These are phyloP conservation scores for Gallinago media DNA, from an alignment of 2,113 vertebrate genomes.

Conservation along the genomic window DNA sequence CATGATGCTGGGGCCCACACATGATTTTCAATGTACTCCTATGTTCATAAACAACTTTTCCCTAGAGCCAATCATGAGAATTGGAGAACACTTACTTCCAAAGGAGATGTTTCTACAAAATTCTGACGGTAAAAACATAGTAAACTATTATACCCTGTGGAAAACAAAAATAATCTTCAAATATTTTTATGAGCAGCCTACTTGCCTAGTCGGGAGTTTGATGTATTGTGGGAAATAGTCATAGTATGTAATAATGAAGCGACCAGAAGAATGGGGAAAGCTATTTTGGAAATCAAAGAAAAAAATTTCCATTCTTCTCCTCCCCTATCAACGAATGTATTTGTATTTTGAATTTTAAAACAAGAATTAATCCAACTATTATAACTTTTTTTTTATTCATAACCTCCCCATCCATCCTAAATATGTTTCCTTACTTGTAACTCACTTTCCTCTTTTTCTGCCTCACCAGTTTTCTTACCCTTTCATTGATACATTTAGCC, in stretches of 20 bases:
- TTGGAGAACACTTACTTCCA: neutral
- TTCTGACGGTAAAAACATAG: neutral
- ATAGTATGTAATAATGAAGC: rapidly evolving
- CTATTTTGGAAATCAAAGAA: neutral
- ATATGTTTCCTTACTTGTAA: neutral
- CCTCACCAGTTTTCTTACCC: neutral
- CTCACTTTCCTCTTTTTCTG: neutral
- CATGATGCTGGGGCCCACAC: rapidly evolving
- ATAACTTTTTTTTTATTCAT: neutral
- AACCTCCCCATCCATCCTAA: neutral
- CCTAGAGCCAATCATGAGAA: neutral
- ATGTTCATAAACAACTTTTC: neutral
- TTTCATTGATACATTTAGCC: neutral
- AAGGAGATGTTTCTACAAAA: neutral
- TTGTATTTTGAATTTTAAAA: neutral
- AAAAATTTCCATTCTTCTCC: neutral
- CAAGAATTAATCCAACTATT: neutral
- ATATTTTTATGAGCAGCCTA: neutral
- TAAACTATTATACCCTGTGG: neutral
- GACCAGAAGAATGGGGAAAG: neutral
- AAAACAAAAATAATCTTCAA: neutral
- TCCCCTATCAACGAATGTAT: rapidly evolving
- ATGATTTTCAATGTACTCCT: neutral
- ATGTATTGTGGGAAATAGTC: neutral
- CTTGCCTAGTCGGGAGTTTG: neutral